These are phyloP conservation scores for Rhagonycha lutea DNA, from an alignment of 2,888 invertebrate genomes.

Conservation along the genomic window DNA sequence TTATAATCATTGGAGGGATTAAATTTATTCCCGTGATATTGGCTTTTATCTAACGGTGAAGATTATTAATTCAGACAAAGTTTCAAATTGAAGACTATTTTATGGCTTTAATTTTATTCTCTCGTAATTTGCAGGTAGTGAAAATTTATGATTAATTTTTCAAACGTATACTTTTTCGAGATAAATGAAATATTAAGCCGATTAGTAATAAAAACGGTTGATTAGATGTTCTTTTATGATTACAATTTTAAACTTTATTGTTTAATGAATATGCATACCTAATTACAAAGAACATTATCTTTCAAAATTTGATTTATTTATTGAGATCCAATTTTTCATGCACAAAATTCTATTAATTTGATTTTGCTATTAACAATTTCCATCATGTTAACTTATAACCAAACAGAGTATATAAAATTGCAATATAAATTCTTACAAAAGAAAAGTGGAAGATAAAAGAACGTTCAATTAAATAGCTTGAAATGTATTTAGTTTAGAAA, in stretches of 20 bases:
- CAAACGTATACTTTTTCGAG: background rate
- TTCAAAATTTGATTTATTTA: too few relatives aligned
- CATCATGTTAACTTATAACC: background rate
- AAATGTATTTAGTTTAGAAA: slow-evolving; percentile 10
- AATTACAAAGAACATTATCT: too few relatives aligned
- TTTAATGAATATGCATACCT: too few relatives aligned
- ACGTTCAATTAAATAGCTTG: slow-evolving; percentile 3
- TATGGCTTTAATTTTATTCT: background rate
- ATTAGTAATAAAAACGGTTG: background rate
- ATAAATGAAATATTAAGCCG: background rate
- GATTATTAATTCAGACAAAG: background rate
- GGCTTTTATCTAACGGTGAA: background rate
- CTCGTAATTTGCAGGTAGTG: background rate
- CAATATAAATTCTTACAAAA: background rate
- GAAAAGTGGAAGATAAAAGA: background rate
- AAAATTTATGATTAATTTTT: background rate
- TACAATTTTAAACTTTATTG: background rate
- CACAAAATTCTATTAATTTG: background rate
- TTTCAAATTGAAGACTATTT: background rate
- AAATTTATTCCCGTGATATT: background rate
- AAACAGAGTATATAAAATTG: background rate
- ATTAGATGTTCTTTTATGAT: background rate
- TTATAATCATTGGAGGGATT: background rate
- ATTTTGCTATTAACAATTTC: background rate
- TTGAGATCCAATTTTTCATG: too few relatives aligned